phyloP scores from a whole-genome alignment of 2,113 vertebrate genomes.

The Sturnus vulgaris region DNA sequence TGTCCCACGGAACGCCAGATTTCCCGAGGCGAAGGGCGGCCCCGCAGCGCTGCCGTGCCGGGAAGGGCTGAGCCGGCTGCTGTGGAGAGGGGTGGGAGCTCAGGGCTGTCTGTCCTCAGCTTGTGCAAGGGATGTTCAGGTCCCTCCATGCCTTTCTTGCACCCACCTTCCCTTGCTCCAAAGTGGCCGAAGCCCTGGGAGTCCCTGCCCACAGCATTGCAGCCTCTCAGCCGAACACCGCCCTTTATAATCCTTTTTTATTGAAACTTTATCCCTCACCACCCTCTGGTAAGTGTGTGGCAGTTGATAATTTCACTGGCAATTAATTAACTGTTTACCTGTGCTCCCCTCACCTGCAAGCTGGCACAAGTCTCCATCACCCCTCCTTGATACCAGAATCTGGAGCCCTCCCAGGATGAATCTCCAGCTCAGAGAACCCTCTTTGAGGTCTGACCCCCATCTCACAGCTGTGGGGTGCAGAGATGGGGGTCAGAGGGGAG shows the following conservation, averaged over 20 bases:
- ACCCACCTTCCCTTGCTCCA: background rate
- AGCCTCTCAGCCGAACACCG: accelerated
- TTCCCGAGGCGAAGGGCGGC: background rate
- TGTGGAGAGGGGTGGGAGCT: background rate
- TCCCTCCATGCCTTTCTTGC: background rate
- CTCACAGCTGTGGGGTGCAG: background rate
- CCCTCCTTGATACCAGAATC: background rate
- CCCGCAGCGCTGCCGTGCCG: accelerated
- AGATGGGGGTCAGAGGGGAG: background rate
- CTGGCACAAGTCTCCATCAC: background rate
- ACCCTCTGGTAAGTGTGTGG: background rate
- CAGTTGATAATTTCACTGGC: background rate
- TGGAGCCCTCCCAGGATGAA: background rate
- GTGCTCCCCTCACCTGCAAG: background rate
- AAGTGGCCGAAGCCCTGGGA: background rate
- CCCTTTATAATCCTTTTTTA: background rate
- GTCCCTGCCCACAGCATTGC: accelerated
- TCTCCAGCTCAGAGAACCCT: background rate
- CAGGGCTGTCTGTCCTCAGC: background rate
- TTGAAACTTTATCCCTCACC: background rate
- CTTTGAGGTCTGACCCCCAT: background rate
- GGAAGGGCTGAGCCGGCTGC: background rate
- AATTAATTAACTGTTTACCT: background rate
- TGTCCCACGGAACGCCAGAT: background rate
- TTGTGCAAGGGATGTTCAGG: background rate